phyloP scores from a whole-genome alignment of 2,888 invertebrate genomes.

The Troilus luridus region DNA sequence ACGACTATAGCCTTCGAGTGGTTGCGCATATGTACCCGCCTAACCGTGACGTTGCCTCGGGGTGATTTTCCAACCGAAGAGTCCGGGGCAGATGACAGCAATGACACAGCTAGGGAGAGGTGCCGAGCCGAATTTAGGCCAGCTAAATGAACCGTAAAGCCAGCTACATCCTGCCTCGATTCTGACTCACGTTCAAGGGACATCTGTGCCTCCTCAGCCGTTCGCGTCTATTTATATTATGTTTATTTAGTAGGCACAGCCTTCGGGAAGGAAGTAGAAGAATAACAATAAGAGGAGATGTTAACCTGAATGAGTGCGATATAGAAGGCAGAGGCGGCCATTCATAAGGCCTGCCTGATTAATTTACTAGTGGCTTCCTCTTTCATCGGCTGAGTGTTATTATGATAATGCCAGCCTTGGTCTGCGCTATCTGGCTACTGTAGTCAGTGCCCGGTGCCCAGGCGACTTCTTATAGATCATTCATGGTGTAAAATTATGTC shows the following conservation, averaged over 20 bases:
- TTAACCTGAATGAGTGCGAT: neutral
- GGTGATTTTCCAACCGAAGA: too few relatives aligned
- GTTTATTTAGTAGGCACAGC: neutral
- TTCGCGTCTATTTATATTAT: neutral
- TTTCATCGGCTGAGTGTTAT: slow-evolving; percentile 16
- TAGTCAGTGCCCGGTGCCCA: neutral
- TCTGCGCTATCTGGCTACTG: neutral
- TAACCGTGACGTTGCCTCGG: too few relatives aligned
- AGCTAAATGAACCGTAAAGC: slow-evolving; percentile 41
- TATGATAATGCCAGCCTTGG: slow-evolving; percentile 21
- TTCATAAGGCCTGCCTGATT: neutral
- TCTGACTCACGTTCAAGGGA: neutral
- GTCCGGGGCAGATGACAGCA: too few relatives aligned
- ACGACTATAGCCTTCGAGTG: too few relatives aligned
- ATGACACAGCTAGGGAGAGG: neutral
- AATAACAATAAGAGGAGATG: neutral
- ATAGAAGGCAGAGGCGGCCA: neutral
- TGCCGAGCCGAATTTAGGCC: slow-evolving; percentile 39
- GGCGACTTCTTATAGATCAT: too few relatives aligned
- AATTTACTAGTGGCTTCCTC: slow-evolving; percentile 20
- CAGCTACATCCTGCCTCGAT: slow-evolving; percentile 23
- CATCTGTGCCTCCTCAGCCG: neutral
- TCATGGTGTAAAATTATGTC: too few relatives aligned
- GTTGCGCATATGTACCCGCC: too few relatives aligned
- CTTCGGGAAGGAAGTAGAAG: neutral